Evolutionary conservation across 2,113 vertebrate genomes (phyloP).

Genomic region (Urocitellus parryii): DNA sequence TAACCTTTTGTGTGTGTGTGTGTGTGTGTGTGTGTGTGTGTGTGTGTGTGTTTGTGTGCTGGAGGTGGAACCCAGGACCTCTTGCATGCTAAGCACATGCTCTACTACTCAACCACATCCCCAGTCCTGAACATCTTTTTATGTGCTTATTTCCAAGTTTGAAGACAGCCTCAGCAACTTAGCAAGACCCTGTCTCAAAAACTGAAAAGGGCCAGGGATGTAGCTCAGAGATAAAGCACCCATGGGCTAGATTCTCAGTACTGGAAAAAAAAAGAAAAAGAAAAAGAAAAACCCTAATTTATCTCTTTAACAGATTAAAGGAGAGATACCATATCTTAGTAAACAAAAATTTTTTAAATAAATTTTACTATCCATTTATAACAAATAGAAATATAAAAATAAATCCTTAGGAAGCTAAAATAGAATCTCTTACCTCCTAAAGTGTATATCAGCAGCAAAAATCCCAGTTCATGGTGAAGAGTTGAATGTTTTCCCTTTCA

Average conservation of each 20-base stretch:
- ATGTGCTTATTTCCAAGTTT: neutral
- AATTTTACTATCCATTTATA: slow-evolving; percentile 16
- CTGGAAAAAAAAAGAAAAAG: no score
- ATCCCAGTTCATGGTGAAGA: neutral
- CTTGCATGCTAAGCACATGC: no score
- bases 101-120: no score
- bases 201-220: no score
- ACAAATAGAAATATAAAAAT: slow-evolving; percentile 4
- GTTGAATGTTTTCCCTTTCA: neutral
- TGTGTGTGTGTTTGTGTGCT: accelerated
- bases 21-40: no score
- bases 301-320: neutral
- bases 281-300: neutral
- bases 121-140: no score
- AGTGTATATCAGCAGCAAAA: neutral
- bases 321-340: slow-evolving; percentile 9
- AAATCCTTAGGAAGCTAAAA: slow-evolving; percentile 9
- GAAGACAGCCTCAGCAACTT: neutral
- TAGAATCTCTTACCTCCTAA: neutral
- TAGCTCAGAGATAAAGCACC: no score
- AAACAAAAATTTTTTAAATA: slow-evolving; percentile 34
- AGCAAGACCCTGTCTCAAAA: neutral
- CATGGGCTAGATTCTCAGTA: no score
- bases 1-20: no score
- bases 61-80: no score